These are phyloP conservation scores for Tokudaia tokunoshimensis DNA, from an alignment of 2,797 vertebrate genomes.

Conservation along the genomic window DNA sequence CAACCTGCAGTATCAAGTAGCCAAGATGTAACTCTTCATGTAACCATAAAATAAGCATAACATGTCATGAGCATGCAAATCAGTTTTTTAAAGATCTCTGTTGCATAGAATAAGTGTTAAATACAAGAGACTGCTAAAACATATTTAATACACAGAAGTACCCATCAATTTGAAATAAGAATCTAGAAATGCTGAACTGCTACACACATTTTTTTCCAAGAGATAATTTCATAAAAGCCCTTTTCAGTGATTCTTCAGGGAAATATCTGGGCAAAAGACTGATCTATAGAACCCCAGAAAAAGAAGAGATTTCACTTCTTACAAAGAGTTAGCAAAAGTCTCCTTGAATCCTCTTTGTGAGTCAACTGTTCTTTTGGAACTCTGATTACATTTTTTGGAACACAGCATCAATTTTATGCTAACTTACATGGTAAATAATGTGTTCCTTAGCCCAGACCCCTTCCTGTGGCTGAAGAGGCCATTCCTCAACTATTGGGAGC, in stretches of 20 bases:
- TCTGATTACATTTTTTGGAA: not conserved
- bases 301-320: not conserved
- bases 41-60: not conserved
- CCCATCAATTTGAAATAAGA: not conserved
- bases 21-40: not conserved
- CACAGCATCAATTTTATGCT: not conserved
- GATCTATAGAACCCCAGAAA: not conserved
- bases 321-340: not conserved
- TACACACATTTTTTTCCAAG: not conserved
- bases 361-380: not conserved
- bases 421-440: not conserved
- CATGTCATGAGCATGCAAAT: not conserved
- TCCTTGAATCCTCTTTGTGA: not conserved
- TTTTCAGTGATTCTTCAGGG: constrained; percentile 12
- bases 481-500: not conserved
- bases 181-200: not conserved
- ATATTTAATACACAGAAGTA: not conserved
- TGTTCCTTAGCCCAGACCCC: not conserved
- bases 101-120: not conserved
- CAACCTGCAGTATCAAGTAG: not conserved
- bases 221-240: not conserved
- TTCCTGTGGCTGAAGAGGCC: not conserved
- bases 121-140: not conserved
- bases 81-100: not conserved
- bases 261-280: not conserved